Evolutionary conservation across 2,888 invertebrate genomes (phyloP).

Genomic region (Cerceris ruficornis): DNA sequence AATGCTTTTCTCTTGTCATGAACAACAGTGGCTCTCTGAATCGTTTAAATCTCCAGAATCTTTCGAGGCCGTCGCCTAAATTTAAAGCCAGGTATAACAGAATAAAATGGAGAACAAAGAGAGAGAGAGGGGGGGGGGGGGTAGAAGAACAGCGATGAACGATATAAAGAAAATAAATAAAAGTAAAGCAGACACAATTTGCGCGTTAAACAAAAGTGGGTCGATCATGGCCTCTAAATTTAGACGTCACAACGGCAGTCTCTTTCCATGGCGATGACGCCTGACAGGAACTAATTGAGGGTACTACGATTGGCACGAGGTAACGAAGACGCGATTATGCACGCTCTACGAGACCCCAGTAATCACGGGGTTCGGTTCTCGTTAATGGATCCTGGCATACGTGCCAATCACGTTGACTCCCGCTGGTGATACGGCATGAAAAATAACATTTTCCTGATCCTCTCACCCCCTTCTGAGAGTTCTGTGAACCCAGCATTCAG

Average conservation of each 20-base stretch:
- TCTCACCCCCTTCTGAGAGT: constrained; percentile 8
- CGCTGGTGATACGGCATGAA: constrained; percentile 40
- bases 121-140: background rate
- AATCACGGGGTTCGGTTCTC: constrained; percentile 58
- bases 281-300: constrained; percentile 71
- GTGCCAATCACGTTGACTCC: constrained; percentile 52
- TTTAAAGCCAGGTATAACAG: background rate
- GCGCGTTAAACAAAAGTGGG: constrained; percentile 48
- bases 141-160: background rate
- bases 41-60: too few relatives aligned
- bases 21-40: too few relatives aligned
- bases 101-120: background rate
- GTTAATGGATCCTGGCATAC: constrained; percentile 64
- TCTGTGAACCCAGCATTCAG: constrained; percentile 11
- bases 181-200: constrained; percentile 13
- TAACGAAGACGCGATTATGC: constrained; percentile 75
- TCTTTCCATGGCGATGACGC: constrained; percentile 62
- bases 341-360: constrained; percentile 67
- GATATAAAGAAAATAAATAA: constrained; percentile 7
- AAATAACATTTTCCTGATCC: constrained; percentile 35
- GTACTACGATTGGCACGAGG: constrained; percentile 68
- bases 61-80: background rate
- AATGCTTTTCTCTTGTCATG: too few relatives aligned
- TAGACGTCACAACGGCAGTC: constrained; percentile 57
- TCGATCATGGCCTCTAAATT: constrained; percentile 66